phyloP scores from a whole-genome alignment of 2,888 invertebrate genomes.

The Tipula vernalis region DNA sequence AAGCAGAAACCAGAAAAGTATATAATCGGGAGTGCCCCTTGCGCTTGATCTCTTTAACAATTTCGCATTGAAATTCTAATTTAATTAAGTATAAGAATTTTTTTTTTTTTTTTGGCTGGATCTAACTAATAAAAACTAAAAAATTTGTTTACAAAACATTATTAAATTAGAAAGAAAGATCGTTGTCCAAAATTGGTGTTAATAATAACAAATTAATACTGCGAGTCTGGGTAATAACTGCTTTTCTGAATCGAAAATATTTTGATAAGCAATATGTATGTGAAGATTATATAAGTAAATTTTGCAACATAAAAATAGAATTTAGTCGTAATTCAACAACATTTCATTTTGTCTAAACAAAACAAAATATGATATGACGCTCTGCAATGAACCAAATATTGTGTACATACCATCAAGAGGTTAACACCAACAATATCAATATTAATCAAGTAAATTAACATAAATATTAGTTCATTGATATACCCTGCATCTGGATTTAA shows the following conservation, averaged over 20 bases:
- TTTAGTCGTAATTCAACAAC: neutral
- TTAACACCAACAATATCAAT: neutral
- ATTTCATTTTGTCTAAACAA: neutral
- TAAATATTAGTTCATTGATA: neutral
- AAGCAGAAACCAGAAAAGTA: neutral
- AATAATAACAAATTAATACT: neutral
- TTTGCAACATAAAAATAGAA: neutral
- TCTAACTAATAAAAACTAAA: neutral
- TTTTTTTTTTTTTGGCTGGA: neutral
- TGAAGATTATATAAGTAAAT: neutral
- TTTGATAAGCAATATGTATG: neutral
- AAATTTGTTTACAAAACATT: neutral
- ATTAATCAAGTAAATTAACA: neutral
- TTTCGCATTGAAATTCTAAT: neutral
- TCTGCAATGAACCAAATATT: neutral
- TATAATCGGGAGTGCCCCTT: neutral
- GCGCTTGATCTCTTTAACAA: neutral
- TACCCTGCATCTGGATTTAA: neutral
- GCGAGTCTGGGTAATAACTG: neutral
- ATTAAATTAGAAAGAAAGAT: neutral
- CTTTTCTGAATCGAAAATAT: neutral
- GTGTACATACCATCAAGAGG: neutral
- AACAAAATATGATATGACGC: neutral
- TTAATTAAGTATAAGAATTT: neutral
- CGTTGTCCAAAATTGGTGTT: neutral